These are phyloP conservation scores for Limnephilus marmoratus DNA, from an alignment of 2,888 invertebrate species.

Conservation along the genomic window DNA sequence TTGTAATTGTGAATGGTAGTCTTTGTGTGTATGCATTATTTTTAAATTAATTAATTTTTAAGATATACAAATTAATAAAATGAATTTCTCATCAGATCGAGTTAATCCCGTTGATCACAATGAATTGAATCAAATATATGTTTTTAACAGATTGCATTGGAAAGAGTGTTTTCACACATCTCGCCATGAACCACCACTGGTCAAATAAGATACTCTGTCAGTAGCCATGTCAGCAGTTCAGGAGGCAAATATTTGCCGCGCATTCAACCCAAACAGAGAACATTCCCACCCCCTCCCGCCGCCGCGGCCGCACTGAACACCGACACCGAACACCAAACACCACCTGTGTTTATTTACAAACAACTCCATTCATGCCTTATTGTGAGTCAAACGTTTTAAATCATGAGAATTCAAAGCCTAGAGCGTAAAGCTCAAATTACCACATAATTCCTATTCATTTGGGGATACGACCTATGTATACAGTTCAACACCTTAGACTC, in stretches of 20 bases:
- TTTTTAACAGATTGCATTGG: neutral
- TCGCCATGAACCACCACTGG: neutral
- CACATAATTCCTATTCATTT: neutral
- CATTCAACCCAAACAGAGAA: neutral
- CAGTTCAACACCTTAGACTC: neutral
- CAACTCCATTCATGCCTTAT: slow-evolving; percentile 16
- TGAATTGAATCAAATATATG: neutral
- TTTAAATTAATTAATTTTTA: no score
- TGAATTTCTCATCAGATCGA: neutral
- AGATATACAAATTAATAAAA: no score
- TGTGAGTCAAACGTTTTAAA: neutral
- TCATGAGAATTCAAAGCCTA: neutral
- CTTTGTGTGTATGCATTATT: no score
- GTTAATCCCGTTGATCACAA: neutral
- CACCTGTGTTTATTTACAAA: slow-evolving; percentile 43
- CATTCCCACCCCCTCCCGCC: neutral
- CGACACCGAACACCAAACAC: neutral
- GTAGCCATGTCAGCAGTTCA: slow-evolving; percentile 37
- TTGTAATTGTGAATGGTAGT: no score
- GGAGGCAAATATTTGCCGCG: slow-evolving; percentile 35
- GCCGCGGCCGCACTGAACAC: neutral
- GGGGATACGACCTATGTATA: neutral
- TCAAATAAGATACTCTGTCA: slow-evolving; percentile 2
- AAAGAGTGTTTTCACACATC: neutral
- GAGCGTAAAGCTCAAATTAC: neutral